Evolutionary conservation across 92 coral and sea anemone genomes (phyloP), one percentile per base, ranked within the genome.

Genomic region (Metridium senile): DNA sequence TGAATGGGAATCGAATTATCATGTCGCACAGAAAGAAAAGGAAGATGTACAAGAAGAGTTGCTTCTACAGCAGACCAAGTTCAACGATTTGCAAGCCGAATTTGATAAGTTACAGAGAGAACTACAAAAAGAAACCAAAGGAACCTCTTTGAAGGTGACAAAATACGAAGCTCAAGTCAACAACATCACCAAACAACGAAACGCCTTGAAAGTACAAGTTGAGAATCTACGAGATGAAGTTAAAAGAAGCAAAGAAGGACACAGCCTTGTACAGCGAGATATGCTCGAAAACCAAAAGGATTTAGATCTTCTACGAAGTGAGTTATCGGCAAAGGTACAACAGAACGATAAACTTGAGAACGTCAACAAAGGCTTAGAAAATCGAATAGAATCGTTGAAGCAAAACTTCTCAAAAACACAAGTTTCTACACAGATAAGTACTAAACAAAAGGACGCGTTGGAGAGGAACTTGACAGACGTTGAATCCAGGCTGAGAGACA

Each of bases 91-190:
- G 28, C 97, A 95, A 76, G 80, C 85, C 7, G 99, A 95, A 35
- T 85, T 71, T 61, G 99, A 95, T 68, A 92, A 84, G 67, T 61
- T 83, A 9, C 92, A 95, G 80, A 68, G 99, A 74, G 99, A 95
- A 29, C 57, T 95, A 59, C 97, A 95, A 74, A 95, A 95, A 63
- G 94, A 87, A 62, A 72, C 85, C 52, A 95, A 95, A 79, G 84
- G 90, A 71, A 92, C 70, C 58, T 85, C 88, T 53, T 83, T 95
- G 51, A 90, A 92, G 81, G 82, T 93, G 62, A 82, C 96, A 20
- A 95, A 95, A 68, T 87, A 83, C 74, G 97, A 95, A 83, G 87
- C 96, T 9, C 99, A 95, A 82, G 33, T 95, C 66, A 97, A 92
- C 79, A 95, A 85, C 70, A 76, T 84, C 32, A 88, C 84, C 16